These are phyloP conservation scores for Chondrilla cf. caribensis DNA, from an alignment of 37 sponge, comb jelly and placozoan genomes.

Conservation along the genomic window DNA sequence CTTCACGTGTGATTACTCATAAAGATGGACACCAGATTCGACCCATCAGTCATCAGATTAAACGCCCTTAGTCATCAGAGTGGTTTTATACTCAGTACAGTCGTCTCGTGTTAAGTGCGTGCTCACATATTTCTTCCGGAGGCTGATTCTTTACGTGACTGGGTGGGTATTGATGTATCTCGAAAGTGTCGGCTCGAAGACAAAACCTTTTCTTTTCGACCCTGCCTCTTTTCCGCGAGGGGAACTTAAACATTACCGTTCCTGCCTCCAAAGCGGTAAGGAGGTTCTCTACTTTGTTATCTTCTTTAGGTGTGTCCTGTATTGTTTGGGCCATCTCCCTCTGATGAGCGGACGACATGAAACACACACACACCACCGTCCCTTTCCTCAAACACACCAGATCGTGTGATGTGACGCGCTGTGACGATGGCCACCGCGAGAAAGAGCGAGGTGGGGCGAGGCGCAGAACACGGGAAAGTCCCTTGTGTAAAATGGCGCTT, in stretches of 20 bases:
- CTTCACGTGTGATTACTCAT: no score
- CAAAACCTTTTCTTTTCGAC: conserved; percentile 68
- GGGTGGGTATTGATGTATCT: conserved; percentile 67
- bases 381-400: not conserved
- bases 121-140: conserved; percentile 30
- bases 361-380: not conserved
- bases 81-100: no score
- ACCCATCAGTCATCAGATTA: no score
- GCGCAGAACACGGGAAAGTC: no score
- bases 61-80: no score
- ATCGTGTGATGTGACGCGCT: conserved; percentile 2
- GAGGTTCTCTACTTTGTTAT: conserved; percentile 30
- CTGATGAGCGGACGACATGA: not conserved
- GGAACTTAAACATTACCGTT: conserved; percentile 67
- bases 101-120: no score
- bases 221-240: conserved; percentile 24
- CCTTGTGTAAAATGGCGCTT: conserved; percentile 44
- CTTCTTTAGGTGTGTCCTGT: not conserved
- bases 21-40: no score
- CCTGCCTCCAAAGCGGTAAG: conserved; percentile 66
- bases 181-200: conserved; percentile 63
- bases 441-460: not conserved
- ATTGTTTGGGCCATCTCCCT: no score
- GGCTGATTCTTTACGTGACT: conserved; percentile 9
- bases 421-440: conserved; percentile 13